phyloP scores from a whole-genome alignment of 2,797 vertebrate genomes.

The Lacerta agilis region DNA sequence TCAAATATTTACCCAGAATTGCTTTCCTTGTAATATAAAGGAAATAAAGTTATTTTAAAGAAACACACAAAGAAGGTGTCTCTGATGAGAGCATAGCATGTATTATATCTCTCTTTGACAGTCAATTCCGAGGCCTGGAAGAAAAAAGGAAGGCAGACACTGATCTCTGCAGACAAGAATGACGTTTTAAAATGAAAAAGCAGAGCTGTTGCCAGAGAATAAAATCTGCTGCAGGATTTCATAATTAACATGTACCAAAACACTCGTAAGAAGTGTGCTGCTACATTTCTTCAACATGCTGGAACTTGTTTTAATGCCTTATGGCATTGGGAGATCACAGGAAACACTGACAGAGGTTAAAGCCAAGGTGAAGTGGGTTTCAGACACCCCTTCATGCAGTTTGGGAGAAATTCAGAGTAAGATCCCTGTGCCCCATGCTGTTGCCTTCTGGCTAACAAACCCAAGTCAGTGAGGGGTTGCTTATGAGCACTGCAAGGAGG shows the following conservation, averaged over 20 bases:
- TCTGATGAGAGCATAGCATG: background rate
- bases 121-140: fast-evolving
- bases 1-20: background rate
- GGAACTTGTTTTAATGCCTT: slow-evolving; percentile 34
- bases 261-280: background rate
- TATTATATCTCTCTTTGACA: background rate
- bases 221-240: background rate
- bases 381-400: background rate
- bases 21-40: background rate
- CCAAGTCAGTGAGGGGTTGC: background rate
- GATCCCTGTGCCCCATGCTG: too few species aligned
- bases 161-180: background rate
- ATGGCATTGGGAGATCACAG: background rate
- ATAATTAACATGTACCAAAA: background rate
- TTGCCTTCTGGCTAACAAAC: background rate
- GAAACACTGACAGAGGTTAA: background rate
- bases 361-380: background rate
- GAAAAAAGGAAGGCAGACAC: background rate
- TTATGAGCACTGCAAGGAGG: background rate
- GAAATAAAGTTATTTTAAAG: background rate
- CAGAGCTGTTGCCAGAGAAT: slow-evolving; percentile 8
- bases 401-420: background rate
- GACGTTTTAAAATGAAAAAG: background rate
- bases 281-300: slow-evolving; percentile 23
- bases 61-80: background rate